Evolutionary conservation across 2,888 invertebrate genomes (phyloP).

Genomic region (Polyommatus iphigenia): DNA sequence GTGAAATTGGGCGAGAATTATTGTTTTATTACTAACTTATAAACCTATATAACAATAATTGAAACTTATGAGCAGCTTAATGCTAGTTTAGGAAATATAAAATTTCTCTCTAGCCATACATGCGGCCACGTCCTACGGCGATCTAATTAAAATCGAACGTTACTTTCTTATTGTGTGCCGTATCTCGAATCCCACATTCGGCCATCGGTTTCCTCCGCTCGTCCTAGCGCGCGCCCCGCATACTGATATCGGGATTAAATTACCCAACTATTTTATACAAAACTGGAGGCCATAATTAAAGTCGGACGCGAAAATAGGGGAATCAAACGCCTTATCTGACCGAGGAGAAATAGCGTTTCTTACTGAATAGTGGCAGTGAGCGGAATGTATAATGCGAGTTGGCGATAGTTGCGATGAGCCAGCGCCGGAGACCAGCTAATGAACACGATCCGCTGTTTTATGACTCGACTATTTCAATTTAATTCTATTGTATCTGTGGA

Average conservation of each 20-base stretch:
- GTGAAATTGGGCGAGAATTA: background rate
- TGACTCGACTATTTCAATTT: slow-evolving; percentile 27
- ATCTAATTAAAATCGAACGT: slow-evolving; percentile 29
- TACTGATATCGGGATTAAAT: slow-evolving; percentile 78
- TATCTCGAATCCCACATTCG: background rate
- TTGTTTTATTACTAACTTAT: no score
- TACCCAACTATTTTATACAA: slow-evolving; percentile 80
- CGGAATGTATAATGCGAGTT: slow-evolving; percentile 79
- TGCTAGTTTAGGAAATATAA: background rate
- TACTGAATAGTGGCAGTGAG: slow-evolving; percentile 77
- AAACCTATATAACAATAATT: no score
- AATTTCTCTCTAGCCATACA: background rate
- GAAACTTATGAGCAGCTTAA: no score
- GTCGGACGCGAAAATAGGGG: slow-evolving; percentile 73
- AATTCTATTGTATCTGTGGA: slow-evolving; percentile 27
- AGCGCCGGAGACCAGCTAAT: slow-evolving; percentile 50
- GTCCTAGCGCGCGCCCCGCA: slow-evolving; percentile 59
- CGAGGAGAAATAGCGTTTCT: slow-evolving; percentile 77
- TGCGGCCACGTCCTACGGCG: slow-evolving; percentile 20
- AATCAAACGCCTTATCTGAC: slow-evolving; percentile 81
- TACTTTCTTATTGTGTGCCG: slow-evolving; percentile 9
- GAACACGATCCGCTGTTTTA: slow-evolving; percentile 61
- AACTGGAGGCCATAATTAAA: slow-evolving; percentile 79
- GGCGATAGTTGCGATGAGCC: slow-evolving; percentile 53
- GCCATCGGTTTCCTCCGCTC: slow-evolving; percentile 50